These are phyloP conservation scores for Eustalomyia histrio DNA, from an alignment of 2,888 invertebrate species.

Conservation along the genomic window DNA sequence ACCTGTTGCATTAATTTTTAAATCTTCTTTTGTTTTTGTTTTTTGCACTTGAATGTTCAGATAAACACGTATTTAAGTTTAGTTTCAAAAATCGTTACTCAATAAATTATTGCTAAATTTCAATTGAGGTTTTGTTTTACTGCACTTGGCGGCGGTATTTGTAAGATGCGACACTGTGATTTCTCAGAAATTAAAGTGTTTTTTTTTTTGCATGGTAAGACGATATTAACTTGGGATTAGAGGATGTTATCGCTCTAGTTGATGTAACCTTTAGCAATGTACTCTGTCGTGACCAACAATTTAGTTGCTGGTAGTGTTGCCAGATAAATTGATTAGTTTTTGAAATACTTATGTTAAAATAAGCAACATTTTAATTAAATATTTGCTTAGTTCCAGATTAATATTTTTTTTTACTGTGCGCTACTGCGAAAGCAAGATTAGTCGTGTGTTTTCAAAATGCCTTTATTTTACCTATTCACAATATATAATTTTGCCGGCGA, in stretches of 20 bases:
- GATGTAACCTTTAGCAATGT: background rate
- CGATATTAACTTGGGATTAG: slow-evolving; percentile 2
- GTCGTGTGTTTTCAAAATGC: too few species aligned
- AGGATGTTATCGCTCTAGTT: slow-evolving; percentile 19
- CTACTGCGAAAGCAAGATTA: too few species aligned
- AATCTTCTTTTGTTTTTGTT: background rate
- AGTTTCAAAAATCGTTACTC: slow-evolving; percentile 34
- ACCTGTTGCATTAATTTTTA: slow-evolving; percentile 45
- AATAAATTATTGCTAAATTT: slow-evolving; percentile 48
- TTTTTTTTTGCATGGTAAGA: slow-evolving; percentile 16
- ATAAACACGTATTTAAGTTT: slow-evolving; percentile 40
- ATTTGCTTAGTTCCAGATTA: too few species aligned
- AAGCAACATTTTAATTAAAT: too few species aligned
- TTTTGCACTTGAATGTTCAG: slow-evolving; percentile 4
- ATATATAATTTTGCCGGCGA: too few species aligned
- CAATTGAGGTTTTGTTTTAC: slow-evolving; percentile 21
- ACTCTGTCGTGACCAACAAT: slow-evolving; percentile 14
- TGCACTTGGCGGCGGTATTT: slow-evolving; percentile 38
- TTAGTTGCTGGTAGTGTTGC: background rate
- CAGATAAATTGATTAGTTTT: too few species aligned
- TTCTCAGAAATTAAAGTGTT: slow-evolving; percentile 18
- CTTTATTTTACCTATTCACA: too few species aligned
- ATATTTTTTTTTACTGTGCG: too few species aligned
- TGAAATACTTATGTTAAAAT: too few species aligned
- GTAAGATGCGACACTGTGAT: slow-evolving; percentile 12